phyloP scores from a whole-genome alignment of 1,140 invertebrate species.

The Phortica variegata region DNA sequence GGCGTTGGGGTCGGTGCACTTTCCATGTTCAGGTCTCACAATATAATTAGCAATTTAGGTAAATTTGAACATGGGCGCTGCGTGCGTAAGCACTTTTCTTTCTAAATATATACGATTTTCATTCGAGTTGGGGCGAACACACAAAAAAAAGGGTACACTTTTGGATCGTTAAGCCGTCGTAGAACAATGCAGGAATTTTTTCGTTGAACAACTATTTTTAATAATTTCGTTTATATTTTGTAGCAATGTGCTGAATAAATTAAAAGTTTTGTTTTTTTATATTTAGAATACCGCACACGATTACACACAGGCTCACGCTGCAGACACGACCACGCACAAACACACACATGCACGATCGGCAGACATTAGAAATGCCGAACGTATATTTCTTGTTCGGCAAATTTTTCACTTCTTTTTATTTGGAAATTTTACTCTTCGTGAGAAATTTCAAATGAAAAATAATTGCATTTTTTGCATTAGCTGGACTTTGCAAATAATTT shows the following conservation, averaged over 20 bases:
- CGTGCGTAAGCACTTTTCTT: neutral
- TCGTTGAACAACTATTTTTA: slow-evolving; percentile 19
- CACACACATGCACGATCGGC: neutral
- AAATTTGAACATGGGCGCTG: slow-evolving; percentile 30
- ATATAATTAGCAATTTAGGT: slow-evolving; percentile 49
- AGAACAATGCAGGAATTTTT: slow-evolving; percentile 44
- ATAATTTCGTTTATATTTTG: slow-evolving; percentile 12
- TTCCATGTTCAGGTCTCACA: slow-evolving; percentile 43
- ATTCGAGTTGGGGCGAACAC: no score
- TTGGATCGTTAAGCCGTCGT: no score
- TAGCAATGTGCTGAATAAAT: slow-evolving; percentile 13
- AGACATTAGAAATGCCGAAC: slow-evolving; percentile 12
- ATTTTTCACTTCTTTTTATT: slow-evolving; percentile 22
- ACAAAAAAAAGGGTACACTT: slow-evolving; percentile 8
- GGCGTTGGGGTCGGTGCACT: slow-evolving; percentile 14
- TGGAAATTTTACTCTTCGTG: slow-evolving; percentile 15
- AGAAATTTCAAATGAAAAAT: slow-evolving; percentile 19
- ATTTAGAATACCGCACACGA: slow-evolving; percentile 35
- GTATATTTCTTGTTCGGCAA: slow-evolving; percentile 4
- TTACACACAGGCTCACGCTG: neutral
- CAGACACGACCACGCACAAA: slow-evolving; percentile 4
- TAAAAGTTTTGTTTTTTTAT: slow-evolving; percentile 32
- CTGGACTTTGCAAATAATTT: slow-evolving; percentile 12
- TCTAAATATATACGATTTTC: no score
- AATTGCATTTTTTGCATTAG: slow-evolving; percentile 18